phyloP scores from a whole-genome alignment of 2,113 vertebrate genomes.

The Morone saxatilis region DNA sequence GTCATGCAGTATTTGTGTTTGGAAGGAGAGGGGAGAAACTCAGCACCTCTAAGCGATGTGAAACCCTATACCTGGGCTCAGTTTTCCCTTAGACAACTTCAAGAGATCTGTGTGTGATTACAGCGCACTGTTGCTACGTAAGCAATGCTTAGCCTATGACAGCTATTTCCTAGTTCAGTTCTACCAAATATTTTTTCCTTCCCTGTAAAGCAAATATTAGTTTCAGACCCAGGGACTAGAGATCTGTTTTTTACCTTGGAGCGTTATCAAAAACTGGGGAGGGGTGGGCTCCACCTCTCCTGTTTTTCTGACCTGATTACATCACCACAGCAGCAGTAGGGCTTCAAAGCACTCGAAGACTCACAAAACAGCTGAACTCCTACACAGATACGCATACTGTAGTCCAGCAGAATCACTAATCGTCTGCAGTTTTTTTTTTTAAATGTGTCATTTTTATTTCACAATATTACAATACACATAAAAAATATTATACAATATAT shows the following conservation, averaged over 20 bases:
- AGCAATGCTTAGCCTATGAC: neutral
- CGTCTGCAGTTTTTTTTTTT: neutral
- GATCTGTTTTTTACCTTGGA: conserved; percentile 22
- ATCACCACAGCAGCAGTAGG: conserved; percentile 41
- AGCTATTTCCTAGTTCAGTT: neutral
- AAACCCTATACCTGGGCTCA: conserved; percentile 59
- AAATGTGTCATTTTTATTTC: neutral
- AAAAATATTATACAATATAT: too few relatives aligned
- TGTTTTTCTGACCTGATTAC: conserved; percentile 62
- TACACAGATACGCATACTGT: neutral
- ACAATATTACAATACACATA: too few relatives aligned
- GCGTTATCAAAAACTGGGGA: conserved; percentile 42
- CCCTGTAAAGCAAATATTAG: conserved; percentile 31
- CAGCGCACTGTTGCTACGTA: neutral
- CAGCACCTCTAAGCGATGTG: conserved; percentile 32
- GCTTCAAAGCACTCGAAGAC: conserved; percentile 10
- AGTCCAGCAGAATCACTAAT: neutral
- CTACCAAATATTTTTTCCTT: neutral
- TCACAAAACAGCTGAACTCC: conserved; percentile 8
- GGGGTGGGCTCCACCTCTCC: conserved; percentile 22
- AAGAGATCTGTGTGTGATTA: conserved; percentile 26
- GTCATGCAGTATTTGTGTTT: conserved; percentile 16
- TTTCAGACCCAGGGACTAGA: neutral
- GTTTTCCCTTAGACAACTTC: conserved; percentile 46
- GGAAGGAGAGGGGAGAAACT: conserved; percentile 23